Evolutionary conservation across 2,113 vertebrate genomes (phyloP).

Genomic region (Lamprotornis superbus): DNA sequence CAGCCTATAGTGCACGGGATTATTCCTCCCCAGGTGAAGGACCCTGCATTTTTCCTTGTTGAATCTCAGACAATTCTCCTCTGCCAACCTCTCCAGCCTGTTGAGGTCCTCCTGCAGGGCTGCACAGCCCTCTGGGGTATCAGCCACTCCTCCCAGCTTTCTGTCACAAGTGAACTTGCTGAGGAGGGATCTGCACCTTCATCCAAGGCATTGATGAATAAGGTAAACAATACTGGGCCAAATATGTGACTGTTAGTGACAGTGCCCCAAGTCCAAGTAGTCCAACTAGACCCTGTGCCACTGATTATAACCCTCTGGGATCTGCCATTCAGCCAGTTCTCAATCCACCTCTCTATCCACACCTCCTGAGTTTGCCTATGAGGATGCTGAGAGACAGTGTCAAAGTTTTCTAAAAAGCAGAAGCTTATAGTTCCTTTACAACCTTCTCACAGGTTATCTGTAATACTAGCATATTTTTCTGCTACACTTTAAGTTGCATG

Average conservation of each 20-base stretch:
- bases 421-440: neutral
- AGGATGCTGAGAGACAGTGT: neutral
- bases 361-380: neutral
- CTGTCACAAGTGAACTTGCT: neutral
- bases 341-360: neutral
- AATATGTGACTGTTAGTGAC: neutral
- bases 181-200: neutral
- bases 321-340: neutral
- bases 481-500: neutral
- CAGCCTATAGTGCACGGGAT: neutral
- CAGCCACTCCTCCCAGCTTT: fast-evolving
- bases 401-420: neutral
- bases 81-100: neutral
- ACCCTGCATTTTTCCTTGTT: fast-evolving
- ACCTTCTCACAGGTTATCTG: neutral
- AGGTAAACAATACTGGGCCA: neutral
- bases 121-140: neutral
- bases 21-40: neutral
- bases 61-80: neutral
- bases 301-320: neutral
- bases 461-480: neutral
- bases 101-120: fast-evolving
- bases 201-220: neutral
- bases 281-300: neutral
- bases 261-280: neutral